A percentile compares a stretch with the other conserved stretches of the same genome.
Conservation (phyloP, 2,888 invertebrate species). For the Xiphydria camelus region DNA sequence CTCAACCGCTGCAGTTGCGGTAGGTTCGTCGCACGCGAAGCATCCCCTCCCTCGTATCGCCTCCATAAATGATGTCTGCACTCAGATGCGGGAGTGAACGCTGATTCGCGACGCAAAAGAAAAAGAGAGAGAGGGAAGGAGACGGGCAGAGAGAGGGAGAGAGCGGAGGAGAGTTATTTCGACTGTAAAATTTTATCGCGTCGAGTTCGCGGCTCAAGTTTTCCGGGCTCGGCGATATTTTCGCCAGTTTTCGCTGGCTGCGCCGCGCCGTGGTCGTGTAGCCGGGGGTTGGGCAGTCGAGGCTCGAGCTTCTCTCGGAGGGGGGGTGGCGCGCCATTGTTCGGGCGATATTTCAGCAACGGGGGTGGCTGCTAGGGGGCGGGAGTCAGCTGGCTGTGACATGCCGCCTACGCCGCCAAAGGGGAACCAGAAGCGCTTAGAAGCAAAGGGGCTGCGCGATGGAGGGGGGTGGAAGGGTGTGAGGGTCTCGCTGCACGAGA, state of each 20-base stretch:
- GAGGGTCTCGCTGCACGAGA: slow-evolving; percentile 18
- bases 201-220: slow-evolving; percentile 37
- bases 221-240: slow-evolving; percentile 44
- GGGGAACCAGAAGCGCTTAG: slow-evolving; percentile 53
- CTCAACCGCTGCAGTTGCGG: slow-evolving; percentile 12
- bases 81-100: not conserved
- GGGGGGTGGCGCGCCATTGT: slow-evolving; percentile 50
- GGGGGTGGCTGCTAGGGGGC: slow-evolving; percentile 45
- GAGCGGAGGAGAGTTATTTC: slow-evolving; percentile 26
- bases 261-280: slow-evolving; percentile 3
- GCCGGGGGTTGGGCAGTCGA: slow-evolving; percentile 2
- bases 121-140: slow-evolving; percentile 1
- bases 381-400: slow-evolving; percentile 58
- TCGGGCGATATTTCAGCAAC: slow-evolving; percentile 55
- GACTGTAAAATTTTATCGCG: slow-evolving; percentile 47
- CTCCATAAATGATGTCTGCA: no score
- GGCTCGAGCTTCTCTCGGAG: slow-evolving; percentile 2
- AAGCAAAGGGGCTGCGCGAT: slow-evolving; percentile 47
- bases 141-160: slow-evolving; percentile 7
- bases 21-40: no score
- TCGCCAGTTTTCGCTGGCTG: slow-evolving; percentile 30
- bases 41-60: no score
- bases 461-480: slow-evolving; percentile 26
- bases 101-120: slow-evolving; percentile 1
- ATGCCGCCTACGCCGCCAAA: slow-evolving; percentile 54